phyloP scores from a whole-genome alignment of 1,140 invertebrate genomes.

The Anoplophora glabripennis region DNA sequence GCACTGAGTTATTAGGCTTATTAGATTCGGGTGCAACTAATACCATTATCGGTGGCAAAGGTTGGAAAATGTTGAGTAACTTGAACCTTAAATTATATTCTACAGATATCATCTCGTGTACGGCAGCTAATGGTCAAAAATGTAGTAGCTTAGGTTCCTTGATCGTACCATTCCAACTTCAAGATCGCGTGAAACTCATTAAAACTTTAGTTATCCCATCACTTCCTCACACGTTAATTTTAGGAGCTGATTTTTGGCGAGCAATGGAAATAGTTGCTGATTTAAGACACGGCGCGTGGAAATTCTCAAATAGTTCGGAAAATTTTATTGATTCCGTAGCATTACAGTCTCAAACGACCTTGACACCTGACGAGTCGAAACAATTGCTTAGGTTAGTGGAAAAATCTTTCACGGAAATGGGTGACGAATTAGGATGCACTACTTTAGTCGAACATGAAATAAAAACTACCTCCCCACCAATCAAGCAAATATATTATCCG shows the following conservation, averaged over 20 bases:
- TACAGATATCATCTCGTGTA: too few species aligned
- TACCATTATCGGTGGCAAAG: background rate
- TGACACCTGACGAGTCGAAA: background rate
- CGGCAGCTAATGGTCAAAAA: background rate
- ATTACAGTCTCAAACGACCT: background rate
- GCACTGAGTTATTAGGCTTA: background rate
- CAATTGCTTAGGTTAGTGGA: background rate
- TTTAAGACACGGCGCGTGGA: slow-evolving; percentile 7
- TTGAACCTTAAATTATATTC: too few species aligned
- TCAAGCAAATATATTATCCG: slow-evolving; percentile 35
- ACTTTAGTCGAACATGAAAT: slow-evolving; percentile 35
- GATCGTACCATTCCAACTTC: background rate
- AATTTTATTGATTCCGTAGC: background rate
- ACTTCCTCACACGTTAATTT: background rate
- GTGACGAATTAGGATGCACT: slow-evolving; percentile 29
- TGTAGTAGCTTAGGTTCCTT: background rate
- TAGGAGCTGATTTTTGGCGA: slow-evolving; percentile 1
- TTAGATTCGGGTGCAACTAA: background rate
- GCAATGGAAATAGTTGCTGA: background rate
- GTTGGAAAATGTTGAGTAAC: background rate
- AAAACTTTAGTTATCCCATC: background rate
- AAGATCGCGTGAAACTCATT: background rate
- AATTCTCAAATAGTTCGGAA: background rate
- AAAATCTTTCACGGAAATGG: background rate
- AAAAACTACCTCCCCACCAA: slow-evolving; percentile 30